phyloP scores from a whole-genome alignment of 1,140 invertebrate species.

The Megathymus violae region DNA sequence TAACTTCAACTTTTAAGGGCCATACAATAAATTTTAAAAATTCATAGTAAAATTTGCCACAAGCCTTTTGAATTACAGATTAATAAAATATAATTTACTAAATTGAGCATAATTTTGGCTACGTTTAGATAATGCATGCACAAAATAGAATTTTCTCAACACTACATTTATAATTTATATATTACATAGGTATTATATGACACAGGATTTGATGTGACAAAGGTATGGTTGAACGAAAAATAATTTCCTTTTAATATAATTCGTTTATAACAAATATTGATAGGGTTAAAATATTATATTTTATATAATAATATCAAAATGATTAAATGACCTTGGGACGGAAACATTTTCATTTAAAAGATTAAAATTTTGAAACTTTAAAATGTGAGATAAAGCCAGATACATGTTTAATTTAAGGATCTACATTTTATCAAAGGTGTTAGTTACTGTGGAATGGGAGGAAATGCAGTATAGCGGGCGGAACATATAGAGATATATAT shows the following conservation, averaged over 20 bases:
- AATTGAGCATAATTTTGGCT: constrained; percentile 58
- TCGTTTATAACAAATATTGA: constrained; percentile 23
- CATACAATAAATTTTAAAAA: constrained; percentile 49
- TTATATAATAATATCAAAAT: constrained; percentile 58
- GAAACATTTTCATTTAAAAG: constrained; percentile 64
- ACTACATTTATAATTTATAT: constrained; percentile 25
- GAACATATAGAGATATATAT: too few relatives aligned
- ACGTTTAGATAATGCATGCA: constrained; percentile 32
- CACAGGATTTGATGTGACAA: constrained; percentile 9
- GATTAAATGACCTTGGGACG: constrained; percentile 78
- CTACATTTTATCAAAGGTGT: background rate
- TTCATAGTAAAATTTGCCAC: constrained; percentile 64
- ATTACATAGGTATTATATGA: constrained; percentile 18
- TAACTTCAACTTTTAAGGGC: constrained; percentile 68
- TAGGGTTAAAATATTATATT: constrained; percentile 38
- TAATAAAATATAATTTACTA: constrained; percentile 54
- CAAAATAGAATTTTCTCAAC: constrained; percentile 29
- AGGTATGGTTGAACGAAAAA: background rate
- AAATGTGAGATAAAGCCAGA: constrained; percentile 28
- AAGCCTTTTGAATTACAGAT: constrained; percentile 63
- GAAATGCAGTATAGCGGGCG: too few relatives aligned
- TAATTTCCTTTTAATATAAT: constrained; percentile 19
- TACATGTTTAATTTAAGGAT: background rate
- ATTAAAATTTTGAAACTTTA: constrained; percentile 26
- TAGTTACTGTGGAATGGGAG: too few relatives aligned